These are phyloP conservation scores for Catalaphyllia jardinei DNA, from an alignment of 64 coral and sea anemone species.

Conservation along the genomic window DNA sequence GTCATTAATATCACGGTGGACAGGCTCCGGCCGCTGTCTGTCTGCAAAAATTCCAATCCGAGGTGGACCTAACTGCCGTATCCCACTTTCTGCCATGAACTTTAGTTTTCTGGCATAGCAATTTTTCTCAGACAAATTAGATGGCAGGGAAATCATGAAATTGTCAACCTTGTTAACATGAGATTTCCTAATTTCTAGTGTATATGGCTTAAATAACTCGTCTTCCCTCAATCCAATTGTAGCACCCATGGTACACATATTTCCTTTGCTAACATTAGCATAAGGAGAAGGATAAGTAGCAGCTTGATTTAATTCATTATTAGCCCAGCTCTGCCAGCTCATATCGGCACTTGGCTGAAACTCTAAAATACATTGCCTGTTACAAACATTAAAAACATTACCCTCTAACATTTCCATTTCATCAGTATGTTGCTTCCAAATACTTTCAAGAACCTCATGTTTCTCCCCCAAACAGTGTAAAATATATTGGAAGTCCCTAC, in stretches of 20 bases:
- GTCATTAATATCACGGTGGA: not conserved
- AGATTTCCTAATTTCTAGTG: not conserved
- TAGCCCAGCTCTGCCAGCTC: not conserved
- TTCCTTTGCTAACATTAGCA: slow-evolving; percentile 52
- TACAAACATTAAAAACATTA: slow-evolving; percentile 24
- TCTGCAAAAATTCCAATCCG: not conserved
- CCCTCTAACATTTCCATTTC: slow-evolving; percentile 22
- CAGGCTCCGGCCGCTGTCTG: not conserved
- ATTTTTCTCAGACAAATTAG: not conserved
- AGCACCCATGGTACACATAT: slow-evolving; percentile 45
- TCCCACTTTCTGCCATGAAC: not conserved
- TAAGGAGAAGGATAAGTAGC: slow-evolving; percentile 47
- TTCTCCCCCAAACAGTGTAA: too few species aligned
- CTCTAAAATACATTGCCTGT: not conserved
- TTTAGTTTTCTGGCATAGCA: not conserved
- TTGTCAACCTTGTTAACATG: not conserved
- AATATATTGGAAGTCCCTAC: too few species aligned
- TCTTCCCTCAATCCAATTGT: not conserved
- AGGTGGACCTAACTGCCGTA: not conserved
- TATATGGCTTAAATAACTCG: too few species aligned
- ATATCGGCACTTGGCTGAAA: slow-evolving; percentile 36
- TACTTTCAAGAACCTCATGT: too few species aligned
- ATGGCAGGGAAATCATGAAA: not conserved
- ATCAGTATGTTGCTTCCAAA: not conserved
- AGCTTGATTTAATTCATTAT: not conserved